Percentiles rank a stretch among this genome's conserved stretches.
Evolutionary conservation across 2,113 vertebrate species (phyloP).

Genomic region (Theristicus caerulescens): DNA sequence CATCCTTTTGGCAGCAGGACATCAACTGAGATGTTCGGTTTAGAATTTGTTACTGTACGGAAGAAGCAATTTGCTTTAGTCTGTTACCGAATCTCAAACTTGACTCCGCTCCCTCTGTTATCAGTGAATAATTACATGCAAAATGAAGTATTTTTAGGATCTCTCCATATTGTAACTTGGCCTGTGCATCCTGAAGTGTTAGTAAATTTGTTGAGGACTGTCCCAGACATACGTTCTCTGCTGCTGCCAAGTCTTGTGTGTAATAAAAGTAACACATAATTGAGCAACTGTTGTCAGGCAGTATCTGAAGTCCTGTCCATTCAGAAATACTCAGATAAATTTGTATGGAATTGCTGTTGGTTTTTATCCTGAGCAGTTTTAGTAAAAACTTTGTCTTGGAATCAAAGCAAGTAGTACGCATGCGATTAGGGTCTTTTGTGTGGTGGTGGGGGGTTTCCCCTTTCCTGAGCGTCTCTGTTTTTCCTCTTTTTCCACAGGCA

Average conservation of each 20-base stretch:
- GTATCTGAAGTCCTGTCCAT: conserved; percentile 41
- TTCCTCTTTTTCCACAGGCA: background rate
- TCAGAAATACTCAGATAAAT: conserved; percentile 28
- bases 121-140: conserved; percentile 37
- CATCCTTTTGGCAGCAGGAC: conserved; percentile 38
- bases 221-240: conserved; percentile 44
- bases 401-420: background rate
- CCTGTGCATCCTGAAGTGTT: conserved; percentile 43
- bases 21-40: background rate
- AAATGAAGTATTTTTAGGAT: conserved; percentile 47
- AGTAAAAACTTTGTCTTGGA: background rate
- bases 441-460: background rate
- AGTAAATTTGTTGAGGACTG: conserved; percentile 32
- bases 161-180: conserved; percentile 56
- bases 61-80: background rate
- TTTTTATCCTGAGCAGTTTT: background rate
- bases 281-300: conserved; percentile 62
- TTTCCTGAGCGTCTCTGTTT: background rate
- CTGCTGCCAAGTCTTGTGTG: conserved; percentile 43
- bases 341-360: background rate
- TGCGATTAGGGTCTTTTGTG: background rate
- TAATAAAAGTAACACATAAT: conserved; percentile 59
- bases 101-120: conserved; percentile 2
- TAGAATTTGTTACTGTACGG: background rate
- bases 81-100: background rate